phyloP scores from a whole-genome alignment of 2,113 vertebrate species.

The Burhinus bistriatus region DNA sequence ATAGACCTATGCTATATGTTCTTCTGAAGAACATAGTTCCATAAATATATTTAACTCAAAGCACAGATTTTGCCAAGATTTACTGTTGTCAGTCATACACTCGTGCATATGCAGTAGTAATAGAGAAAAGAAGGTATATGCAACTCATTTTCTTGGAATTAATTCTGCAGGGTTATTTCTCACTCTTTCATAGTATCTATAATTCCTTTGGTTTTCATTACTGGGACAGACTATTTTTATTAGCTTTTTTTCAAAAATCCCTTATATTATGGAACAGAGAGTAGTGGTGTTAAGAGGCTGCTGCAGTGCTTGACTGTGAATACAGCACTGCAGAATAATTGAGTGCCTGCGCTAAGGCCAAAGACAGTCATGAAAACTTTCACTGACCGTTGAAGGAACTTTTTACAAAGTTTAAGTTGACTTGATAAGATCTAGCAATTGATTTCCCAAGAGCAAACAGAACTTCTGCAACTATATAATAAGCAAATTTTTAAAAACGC shows the following conservation, averaged over 20 bases:
- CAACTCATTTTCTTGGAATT: neutral
- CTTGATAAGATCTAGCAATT: neutral
- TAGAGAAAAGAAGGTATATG: neutral
- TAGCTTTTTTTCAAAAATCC: neutral
- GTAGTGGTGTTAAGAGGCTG: neutral
- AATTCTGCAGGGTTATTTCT: neutral
- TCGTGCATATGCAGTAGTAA: neutral
- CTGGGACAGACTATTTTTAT: neutral
- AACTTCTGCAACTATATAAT: neutral
- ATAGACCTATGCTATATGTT: neutral
- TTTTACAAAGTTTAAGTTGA: neutral
- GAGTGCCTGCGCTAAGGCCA: neutral
- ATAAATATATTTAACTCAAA: neutral
- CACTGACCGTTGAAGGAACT: neutral
- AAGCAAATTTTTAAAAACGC: neutral
- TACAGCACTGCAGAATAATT: neutral
- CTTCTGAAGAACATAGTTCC: neutral
- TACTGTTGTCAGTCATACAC: fast-evolving
- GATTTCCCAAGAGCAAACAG: neutral
- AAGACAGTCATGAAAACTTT: neutral
- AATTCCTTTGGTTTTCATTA: neutral
- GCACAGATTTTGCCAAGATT: neutral
- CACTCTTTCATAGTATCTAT: neutral
- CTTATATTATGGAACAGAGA: neutral
- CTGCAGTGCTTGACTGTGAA: neutral